Base-by-base conservation (phyloP, 2,113 vertebrate species). In the Psophia crepitans region DNA sequence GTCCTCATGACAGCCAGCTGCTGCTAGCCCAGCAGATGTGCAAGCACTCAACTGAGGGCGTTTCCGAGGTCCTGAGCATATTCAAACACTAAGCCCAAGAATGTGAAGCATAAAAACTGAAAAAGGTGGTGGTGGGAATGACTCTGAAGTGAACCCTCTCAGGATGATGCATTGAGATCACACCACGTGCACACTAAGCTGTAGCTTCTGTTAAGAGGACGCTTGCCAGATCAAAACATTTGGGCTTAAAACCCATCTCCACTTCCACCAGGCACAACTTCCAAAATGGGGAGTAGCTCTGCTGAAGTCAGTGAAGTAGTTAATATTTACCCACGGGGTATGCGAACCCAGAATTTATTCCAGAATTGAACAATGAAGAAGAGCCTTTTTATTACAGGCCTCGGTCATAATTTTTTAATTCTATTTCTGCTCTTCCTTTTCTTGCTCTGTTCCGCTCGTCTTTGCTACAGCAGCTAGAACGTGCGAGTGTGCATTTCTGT, bases 351-450 rank as follows among this genome's bases (percentile, higher is more conserved):
- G n/a, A 87, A 77, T 94, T 88, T 74, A 69, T 88, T 63, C 28
- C 33, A 77, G 51, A 93, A 81, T 85, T 65, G 44, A 70, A 51
- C 20, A 58, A 21, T 41, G n/a, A 93, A 80, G 39, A 89, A 63
- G 11, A 65, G 20, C 30, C 35, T 75, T 92, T 93, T 79, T 64
- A 92, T 84, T 57, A 76, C 1, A 57, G 33, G 19, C 32, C n/a
- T 61, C 5, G 6, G 53, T 89, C 48, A 79, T 69, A 65, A 76
- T 73, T 56, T 70, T 77, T 18, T 0, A 5, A 63, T 73, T 74
- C 61, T 83, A 43, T 96, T 87, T 89, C 86, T 94, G 74, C 41
- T 91, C 41, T 87, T 92, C 60, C 66, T 95, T 95, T 91, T 80
- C 41, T 88, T 88, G n/a, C 41, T 83, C n/a, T 86, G 71, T 63